These are phyloP conservation scores for Xenopus petersii DNA, from an alignment of 2,797 vertebrate genomes.

Conservation along the genomic window DNA sequence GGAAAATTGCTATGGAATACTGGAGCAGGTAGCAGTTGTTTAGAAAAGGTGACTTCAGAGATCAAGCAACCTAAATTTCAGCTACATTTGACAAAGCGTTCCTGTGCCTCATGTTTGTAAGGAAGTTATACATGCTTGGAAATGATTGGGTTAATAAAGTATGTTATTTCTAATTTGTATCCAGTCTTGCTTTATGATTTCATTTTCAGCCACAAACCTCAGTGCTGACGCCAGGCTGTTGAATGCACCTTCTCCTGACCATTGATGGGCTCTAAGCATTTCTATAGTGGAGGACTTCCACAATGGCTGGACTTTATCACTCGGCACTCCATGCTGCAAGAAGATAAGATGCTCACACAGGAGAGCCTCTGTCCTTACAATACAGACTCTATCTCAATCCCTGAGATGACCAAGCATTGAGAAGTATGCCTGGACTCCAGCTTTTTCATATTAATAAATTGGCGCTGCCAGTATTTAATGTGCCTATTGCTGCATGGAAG, in stretches of 20 bases:
- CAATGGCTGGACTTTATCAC: constrained; percentile 35
- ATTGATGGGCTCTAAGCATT: constrained; percentile 28
- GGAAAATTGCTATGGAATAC: no score
- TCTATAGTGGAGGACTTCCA: constrained; percentile 12
- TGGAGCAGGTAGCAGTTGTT: no score
- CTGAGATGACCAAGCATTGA: constrained; percentile 34
- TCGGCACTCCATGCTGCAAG: constrained; percentile 21
- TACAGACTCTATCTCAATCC: constrained; percentile 35
- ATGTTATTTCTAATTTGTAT: no score
- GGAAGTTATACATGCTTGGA: no score
- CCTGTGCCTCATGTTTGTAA: no score
- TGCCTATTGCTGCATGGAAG: constrained; percentile 12
- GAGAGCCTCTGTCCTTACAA: constrained; percentile 27
- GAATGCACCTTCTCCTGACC: constrained; percentile 23
- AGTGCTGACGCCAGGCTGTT: constrained; percentile 22
- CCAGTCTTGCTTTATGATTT: no score
- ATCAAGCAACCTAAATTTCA: no score
- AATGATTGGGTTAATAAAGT: no score
- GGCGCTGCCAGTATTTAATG: constrained; percentile 18
- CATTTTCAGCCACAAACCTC: constrained; percentile 1
- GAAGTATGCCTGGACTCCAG: constrained; percentile 8
- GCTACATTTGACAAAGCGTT: no score
- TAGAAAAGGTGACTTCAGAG: no score
- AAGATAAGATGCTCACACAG: constrained; percentile 30
- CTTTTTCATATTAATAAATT: constrained; percentile 27